Base-by-base conservation (phyloP, 2,888 invertebrate species). In the Xanthorhoe designata region DNA sequence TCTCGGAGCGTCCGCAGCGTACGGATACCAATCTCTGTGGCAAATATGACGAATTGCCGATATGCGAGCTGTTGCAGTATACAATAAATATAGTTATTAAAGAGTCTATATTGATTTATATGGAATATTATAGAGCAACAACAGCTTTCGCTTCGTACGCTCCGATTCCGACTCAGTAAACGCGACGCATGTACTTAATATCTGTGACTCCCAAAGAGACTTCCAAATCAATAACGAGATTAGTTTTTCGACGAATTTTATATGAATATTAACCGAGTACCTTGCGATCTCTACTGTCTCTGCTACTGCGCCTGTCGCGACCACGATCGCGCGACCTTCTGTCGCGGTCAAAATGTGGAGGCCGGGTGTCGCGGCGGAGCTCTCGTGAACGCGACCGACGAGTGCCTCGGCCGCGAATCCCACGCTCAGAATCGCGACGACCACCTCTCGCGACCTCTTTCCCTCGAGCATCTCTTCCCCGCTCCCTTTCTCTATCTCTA, bases 401-500 rank as follows among this genome's bases (percentile, higher is more conserved):
- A 7, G n/a, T 19, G 32, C 18, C 53, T 13, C 60, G 53, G 47
- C 17, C 7, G 5, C 47, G 17, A 17, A 17, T 8, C 78, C 32
- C 78, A 72, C 78, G 75, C 60, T 73, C 76, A 54, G 72, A 24
- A 38, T 78, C 55, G 45, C 79, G 69, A 2, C 18, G 4, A 1
- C 58, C 64, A 7, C 18, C 24, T 15, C 63, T 51, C 45, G 57
- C 58, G 10, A 42, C 6, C 35, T 68, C 65, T 17, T 65, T 47
- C 6, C 59, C 65, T 9, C 65, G 18, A 0, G 55, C 77, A 73
- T 74, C 75, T 62, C 76, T 74, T 51, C 75, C 75, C 42, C 70
- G 62, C 47, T 72, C 76, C 58, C 71, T 75, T 71, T 78, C 77
- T 49, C 77, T 79, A 74, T 85, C 84, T 71, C 81, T 81, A 60